These are phyloP conservation scores for Limanda limanda DNA, from an alignment of 2,113 vertebrate species.

Conservation along the genomic window DNA sequence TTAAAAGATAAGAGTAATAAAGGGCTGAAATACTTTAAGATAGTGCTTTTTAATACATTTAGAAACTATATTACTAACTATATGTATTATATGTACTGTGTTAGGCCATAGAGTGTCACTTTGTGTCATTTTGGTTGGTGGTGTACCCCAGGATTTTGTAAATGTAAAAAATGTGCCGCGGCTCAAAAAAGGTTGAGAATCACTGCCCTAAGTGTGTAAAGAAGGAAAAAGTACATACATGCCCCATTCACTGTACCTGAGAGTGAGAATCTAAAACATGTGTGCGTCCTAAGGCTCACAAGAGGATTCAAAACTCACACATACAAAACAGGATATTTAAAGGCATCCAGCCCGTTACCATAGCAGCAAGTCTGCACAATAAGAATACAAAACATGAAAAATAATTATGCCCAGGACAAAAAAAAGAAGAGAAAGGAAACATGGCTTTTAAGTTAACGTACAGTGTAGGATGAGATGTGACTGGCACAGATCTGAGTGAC, in stretches of 20 bases:
- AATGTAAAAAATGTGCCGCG: no score
- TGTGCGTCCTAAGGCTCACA: not conserved
- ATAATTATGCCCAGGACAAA: slow-evolving; percentile 3
- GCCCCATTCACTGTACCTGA: not conserved
- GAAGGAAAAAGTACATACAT: no score
- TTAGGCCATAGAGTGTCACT: no score
- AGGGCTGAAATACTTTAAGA: no score
- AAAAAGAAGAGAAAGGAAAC: not conserved
- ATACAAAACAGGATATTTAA: slow-evolving; percentile 21
- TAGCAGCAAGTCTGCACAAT: slow-evolving; percentile 44
- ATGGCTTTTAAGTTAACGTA: not conserved
- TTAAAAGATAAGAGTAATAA: no score
- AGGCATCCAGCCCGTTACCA: slow-evolving; percentile 39
- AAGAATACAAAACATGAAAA: slow-evolving; percentile 17
- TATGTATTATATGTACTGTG: no score
- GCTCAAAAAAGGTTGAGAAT: no score
- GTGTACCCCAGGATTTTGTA: no score
- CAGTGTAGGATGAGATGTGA: slow-evolving; percentile 8
- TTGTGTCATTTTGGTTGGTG: no score
- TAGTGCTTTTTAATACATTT: no score
- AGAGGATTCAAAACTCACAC: not conserved
- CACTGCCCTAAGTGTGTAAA: no score
- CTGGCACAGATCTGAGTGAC: slow-evolving; percentile 8
- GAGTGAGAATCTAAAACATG: not conserved
- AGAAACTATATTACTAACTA: no score